Evolutionary conservation across 1,140 invertebrate species (phyloP).

Genomic region (Platyscapa corneri): DNA sequence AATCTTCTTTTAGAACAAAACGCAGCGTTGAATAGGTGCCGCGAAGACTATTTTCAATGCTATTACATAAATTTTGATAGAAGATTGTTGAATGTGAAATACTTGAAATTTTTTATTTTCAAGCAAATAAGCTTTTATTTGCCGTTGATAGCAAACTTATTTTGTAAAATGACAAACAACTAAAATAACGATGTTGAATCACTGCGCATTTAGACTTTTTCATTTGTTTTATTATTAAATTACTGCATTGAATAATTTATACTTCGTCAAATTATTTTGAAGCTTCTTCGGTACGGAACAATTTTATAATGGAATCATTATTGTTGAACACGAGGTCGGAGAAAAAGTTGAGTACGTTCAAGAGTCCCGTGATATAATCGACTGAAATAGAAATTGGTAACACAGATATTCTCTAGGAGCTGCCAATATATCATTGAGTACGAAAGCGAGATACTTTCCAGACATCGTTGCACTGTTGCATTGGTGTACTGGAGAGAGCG

Average conservation of each 20-base stretch:
- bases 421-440: constrained; percentile 21
- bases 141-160: no score
- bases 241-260: background rate
- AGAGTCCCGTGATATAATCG: constrained; percentile 33
- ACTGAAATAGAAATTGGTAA: constrained; percentile 45
- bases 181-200: no score
- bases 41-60: no score
- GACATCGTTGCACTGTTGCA: background rate
- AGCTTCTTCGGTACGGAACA: background rate
- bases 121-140: no score
- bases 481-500: background rate
- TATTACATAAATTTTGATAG: no score
- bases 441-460: constrained; percentile 34
- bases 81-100: no score
- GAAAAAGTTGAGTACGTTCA: constrained; percentile 9
- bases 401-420: background rate
- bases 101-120: no score
- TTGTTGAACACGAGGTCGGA: background rate
- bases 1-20: no score
- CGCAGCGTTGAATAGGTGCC: no score
- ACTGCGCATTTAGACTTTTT: background rate
- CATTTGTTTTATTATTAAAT: background rate
- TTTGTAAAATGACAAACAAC: no score
- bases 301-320: constrained; percentile 8
- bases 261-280: background rate